Evolutionary conservation across 53 echinoderm and acorn worm species (phyloP).

Genomic region (Actinopyga echinites): DNA sequence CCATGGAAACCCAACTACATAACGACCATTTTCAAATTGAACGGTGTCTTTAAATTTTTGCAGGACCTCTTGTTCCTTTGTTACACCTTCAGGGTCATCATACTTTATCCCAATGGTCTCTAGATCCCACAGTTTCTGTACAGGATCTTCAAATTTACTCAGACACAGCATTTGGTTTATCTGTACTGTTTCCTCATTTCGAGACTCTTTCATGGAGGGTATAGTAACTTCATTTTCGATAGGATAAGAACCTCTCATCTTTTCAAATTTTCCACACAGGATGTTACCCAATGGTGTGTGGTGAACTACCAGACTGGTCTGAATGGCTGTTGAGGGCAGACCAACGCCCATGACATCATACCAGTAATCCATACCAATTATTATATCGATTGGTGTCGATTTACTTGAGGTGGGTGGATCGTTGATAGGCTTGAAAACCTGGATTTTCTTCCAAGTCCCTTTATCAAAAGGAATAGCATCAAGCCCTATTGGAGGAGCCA

Average conservation of each 20-base stretch:
- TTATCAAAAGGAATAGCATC: conserved; percentile 4
- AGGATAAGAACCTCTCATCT: neutral
- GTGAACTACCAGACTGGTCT: conserved; percentile 7
- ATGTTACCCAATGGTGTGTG: conserved; percentile 2
- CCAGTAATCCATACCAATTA: conserved; percentile 9
- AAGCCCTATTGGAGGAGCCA: neutral
- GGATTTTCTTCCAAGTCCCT: conserved; percentile 5
- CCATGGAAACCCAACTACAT: neutral
- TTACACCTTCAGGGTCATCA: too few relatives aligned
- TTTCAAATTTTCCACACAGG: conserved; percentile 2
- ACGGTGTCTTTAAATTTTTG: neutral
- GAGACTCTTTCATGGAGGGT: too few relatives aligned
- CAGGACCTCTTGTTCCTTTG: too few relatives aligned
- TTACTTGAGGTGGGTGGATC: too few relatives aligned
- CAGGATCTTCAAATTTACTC: too few relatives aligned
- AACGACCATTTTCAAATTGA: neutral
- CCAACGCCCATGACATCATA: conserved; percentile 3
- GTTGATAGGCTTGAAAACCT: neutral
- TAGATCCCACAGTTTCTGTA: too few relatives aligned
- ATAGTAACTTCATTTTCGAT: too few relatives aligned
- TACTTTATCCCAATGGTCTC: too few relatives aligned
- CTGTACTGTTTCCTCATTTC: too few relatives aligned
- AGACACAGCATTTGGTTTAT: too few relatives aligned
- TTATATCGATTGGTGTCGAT: neutral
- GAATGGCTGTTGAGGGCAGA: neutral